Conservation (phyloP, 1,140 invertebrate species). For the Aculops lycopersici region DNA sequence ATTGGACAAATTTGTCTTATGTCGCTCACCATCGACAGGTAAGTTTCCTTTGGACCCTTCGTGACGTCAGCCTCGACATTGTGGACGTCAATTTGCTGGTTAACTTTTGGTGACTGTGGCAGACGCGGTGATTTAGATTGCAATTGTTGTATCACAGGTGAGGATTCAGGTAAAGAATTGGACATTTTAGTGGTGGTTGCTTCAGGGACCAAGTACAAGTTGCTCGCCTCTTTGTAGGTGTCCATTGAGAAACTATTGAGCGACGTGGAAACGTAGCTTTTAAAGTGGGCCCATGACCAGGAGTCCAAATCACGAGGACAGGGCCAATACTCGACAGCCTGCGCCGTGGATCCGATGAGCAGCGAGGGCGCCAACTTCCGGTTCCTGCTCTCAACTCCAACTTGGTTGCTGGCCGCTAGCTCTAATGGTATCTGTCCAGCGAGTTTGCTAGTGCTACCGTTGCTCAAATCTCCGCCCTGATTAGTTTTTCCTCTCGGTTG, state of each 20-base stretch:
- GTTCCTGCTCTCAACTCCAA: too few species aligned
- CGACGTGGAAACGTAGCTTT: slow-evolving; percentile 11
- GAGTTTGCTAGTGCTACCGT: too few species aligned
- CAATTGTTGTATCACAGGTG: too few species aligned
- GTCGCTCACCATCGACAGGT: slow-evolving; percentile 11
- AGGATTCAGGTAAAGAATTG: too few species aligned
- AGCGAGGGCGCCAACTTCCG: too few species aligned
- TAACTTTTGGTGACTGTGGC: too few species aligned
- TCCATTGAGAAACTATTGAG: slow-evolving; percentile 9
- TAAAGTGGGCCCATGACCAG: slow-evolving; percentile 11
- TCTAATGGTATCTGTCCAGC: too few species aligned
- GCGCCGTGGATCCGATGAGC: slow-evolving; percentile 7
- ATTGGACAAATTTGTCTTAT: slow-evolving; percentile 11
- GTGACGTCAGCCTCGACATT: not conserved
- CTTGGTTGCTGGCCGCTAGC: too few species aligned
- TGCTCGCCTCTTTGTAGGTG: not conserved
- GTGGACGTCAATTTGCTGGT: too few species aligned
- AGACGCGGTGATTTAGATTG: not conserved
- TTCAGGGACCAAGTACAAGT: too few species aligned
- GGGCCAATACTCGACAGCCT: slow-evolving; percentile 11
- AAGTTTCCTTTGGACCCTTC: slow-evolving; percentile 8
- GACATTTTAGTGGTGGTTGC: not conserved
- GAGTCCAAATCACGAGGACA: slow-evolving; percentile 8
- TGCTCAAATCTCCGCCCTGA: too few species aligned
- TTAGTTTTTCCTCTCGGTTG: too few species aligned